phyloP scores from a whole-genome alignment of 2,888 invertebrate genomes.

The Crepidodera aurea region DNA sequence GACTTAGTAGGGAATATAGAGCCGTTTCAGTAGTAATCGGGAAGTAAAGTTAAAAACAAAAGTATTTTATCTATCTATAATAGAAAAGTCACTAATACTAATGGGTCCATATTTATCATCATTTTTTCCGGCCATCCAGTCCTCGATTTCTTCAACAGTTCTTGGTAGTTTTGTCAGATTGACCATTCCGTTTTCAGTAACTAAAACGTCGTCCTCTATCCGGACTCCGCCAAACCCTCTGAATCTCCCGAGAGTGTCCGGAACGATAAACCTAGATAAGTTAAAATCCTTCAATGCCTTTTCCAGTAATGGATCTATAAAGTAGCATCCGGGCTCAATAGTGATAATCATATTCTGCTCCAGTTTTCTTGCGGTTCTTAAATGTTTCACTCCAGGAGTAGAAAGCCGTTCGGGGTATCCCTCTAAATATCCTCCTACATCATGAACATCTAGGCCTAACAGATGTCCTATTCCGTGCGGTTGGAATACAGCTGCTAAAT shows the following conservation, averaged over 20 bases:
- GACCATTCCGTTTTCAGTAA: slow-evolving; percentile 85
- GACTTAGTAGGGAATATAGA: too few relatives aligned
- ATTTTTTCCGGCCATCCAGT: slow-evolving; percentile 65
- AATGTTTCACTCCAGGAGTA: slow-evolving; percentile 74
- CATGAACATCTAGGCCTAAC: slow-evolving; percentile 95
- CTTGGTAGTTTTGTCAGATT: slow-evolving; percentile 91
- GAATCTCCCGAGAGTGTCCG: slow-evolving; percentile 76
- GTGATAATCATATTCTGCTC: slow-evolving; percentile 89
- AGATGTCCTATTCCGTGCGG: slow-evolving; percentile 98
- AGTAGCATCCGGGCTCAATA: slow-evolving; percentile 98
- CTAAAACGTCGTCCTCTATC: slow-evolving; percentile 94
- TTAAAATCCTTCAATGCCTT: slow-evolving; percentile 77
- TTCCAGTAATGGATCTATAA: slow-evolving; percentile 85
- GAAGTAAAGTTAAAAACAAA: background rate
- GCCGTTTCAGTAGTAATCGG: too few relatives aligned
- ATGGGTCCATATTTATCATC: slow-evolving; percentile 18
- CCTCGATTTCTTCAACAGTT: slow-evolving; percentile 87
- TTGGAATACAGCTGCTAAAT: slow-evolving; percentile 87
- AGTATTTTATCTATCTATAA: background rate
- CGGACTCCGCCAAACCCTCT: slow-evolving; percentile 92
- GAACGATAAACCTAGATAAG: slow-evolving; percentile 78
- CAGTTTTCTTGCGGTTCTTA: slow-evolving; percentile 83
- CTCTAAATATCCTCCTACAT: slow-evolving; percentile 92
- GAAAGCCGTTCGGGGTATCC: slow-evolving; percentile 74
- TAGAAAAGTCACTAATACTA: slow-evolving; percentile 7